These are phyloP conservation scores for Papilio demoleus DNA, from an alignment of 2,888 invertebrate genomes.

Conservation along the genomic window DNA sequence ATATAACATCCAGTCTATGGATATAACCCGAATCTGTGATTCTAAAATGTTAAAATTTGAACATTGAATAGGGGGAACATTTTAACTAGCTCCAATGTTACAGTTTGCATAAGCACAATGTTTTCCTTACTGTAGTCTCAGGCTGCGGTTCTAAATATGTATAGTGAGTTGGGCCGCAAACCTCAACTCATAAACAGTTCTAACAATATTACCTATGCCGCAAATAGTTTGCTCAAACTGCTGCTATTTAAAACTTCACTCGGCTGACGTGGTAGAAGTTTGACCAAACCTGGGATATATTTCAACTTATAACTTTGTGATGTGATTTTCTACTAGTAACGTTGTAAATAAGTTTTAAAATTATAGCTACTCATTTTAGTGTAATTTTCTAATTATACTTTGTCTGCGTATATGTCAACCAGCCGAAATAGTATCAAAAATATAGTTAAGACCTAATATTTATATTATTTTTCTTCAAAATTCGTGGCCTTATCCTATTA, in stretches of 20 bases:
- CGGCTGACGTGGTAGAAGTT: slow-evolving; percentile 44
- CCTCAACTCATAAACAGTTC: slow-evolving; percentile 52
- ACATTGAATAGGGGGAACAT: background rate
- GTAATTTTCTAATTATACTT: no score
- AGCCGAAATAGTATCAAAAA: no score
- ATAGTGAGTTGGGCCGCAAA: slow-evolving; percentile 51
- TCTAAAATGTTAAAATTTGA: background rate
- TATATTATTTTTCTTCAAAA: no score
- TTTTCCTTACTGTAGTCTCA: slow-evolving; percentile 45
- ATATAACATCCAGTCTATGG: background rate
- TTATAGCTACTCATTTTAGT: background rate
- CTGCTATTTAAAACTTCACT: slow-evolving; percentile 49
- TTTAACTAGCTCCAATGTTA: slow-evolving; percentile 16
- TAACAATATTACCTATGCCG: slow-evolving; percentile 53
- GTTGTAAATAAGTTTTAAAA: slow-evolving; percentile 20
- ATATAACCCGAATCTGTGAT: background rate
- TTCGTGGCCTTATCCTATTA: no score
- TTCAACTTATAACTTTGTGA: slow-evolving; percentile 42
- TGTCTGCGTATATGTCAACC: no score
- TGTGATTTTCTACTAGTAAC: slow-evolving; percentile 36
- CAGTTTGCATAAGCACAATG: slow-evolving; percentile 47
- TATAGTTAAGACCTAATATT: no score
- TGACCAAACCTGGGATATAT: slow-evolving; percentile 43
- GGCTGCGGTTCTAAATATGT: slow-evolving; percentile 49
- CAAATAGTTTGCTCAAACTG: slow-evolving; percentile 50